phyloP scores from a whole-genome alignment of 2,797 vertebrate genomes.

The Taenioides sp. region DNA sequence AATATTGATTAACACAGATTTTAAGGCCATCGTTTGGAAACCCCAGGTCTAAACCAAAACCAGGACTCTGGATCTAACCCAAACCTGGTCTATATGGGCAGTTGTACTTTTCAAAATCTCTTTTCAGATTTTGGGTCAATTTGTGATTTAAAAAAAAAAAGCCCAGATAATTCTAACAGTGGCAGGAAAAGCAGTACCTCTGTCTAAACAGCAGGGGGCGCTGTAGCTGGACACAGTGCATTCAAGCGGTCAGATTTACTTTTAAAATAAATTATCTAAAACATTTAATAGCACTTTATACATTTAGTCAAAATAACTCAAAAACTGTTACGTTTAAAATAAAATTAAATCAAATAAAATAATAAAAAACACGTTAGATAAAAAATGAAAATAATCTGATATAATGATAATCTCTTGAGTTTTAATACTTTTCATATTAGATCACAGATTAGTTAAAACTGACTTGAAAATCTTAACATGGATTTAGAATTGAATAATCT shows the following conservation, averaged over 20 bases:
- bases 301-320: not conserved
- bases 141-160: not conserved
- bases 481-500: too few relatives aligned
- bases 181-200: not conserved
- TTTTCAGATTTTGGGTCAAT: not conserved
- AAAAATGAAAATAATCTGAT: too few relatives aligned
- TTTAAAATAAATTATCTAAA: not conserved
- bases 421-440: not conserved
- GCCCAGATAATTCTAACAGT: not conserved
- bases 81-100: too few relatives aligned
- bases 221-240: conserved; percentile 1
- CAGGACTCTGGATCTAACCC: too few relatives aligned
- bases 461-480: too few relatives aligned
- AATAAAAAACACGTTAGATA: not conserved
- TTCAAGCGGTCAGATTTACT: not conserved
- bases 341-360: not conserved
- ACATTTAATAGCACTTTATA: not conserved
- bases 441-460: too few relatives aligned
- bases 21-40: too few relatives aligned
- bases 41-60: not conserved
- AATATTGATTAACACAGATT: too few relatives aligned
- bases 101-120: not conserved
- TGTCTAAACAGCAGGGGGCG: not conserved
- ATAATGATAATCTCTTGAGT: not conserved
- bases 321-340: not conserved